phyloP scores from a whole-genome alignment of 1,140 invertebrate species.

The Protaetia brevitarsis region DNA sequence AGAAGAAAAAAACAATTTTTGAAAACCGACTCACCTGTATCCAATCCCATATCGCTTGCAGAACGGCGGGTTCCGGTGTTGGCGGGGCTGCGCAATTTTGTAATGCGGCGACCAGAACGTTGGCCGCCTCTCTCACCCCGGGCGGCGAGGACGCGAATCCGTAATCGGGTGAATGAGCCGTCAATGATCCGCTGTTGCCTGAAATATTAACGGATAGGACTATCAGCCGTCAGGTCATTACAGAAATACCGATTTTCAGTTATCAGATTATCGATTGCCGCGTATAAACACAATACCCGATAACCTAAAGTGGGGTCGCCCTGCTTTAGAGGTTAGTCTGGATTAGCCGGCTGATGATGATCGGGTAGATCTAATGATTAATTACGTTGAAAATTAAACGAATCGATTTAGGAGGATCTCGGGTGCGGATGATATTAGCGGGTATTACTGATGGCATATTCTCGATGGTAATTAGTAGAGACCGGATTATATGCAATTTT shows the following conservation, averaged over 20 bases:
- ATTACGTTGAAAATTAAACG: conserved; percentile 5
- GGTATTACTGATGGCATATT: no score
- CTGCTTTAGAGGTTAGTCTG: no score
- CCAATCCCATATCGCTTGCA: conserved; percentile 42
- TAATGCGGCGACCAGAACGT: conserved; percentile 39
- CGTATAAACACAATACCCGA: not conserved
- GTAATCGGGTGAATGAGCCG: conserved; percentile 47
- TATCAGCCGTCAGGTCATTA: conserved; percentile 8
- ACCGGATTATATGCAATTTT: no score
- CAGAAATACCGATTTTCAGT: conserved; percentile 2
- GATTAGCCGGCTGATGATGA: not conserved
- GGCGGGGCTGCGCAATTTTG: conserved; percentile 40
- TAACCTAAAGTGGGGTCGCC: not conserved
- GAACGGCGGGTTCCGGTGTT: conserved; percentile 41
- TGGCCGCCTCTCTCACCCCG: conserved; percentile 45
- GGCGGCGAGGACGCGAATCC: conserved; percentile 39
- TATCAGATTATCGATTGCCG: conserved; percentile 3
- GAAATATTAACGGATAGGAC: conserved; percentile 31
- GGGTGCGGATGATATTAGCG: no score
- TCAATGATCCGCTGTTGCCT: conserved; percentile 45
- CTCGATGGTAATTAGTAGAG: no score
- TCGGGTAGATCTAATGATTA: not conserved
- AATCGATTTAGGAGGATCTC: not conserved
- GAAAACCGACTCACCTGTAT: conserved; percentile 41
- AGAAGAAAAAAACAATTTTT: not conserved